These are phyloP conservation scores for Drosophila limbata DNA, from an alignment of 2,888 invertebrate species.

Conservation along the genomic window DNA sequence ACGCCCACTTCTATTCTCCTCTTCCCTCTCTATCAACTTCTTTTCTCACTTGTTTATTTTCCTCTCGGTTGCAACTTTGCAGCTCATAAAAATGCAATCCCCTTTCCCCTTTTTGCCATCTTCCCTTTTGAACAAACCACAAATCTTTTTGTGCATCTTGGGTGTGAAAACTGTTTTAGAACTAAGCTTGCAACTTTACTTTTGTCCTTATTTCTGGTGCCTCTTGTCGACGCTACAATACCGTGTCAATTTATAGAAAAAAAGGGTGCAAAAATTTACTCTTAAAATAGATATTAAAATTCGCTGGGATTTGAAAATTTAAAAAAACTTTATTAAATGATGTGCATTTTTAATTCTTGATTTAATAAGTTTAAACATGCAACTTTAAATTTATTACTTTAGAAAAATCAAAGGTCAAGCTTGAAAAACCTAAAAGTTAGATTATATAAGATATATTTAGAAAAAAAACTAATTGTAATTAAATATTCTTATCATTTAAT, in stretches of 20 bases:
- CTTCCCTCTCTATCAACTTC: conserved; percentile 9
- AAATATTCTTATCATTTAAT: too few relatives aligned
- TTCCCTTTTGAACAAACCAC: conserved; percentile 29
- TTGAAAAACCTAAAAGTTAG: too few relatives aligned
- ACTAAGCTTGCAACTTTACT: conserved; percentile 49
- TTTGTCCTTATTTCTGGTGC: conserved; percentile 34
- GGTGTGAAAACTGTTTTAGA: conserved; percentile 44
- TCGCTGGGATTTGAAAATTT: background rate
- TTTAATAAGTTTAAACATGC: too few relatives aligned
- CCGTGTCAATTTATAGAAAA: conserved; percentile 21
- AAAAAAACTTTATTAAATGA: too few relatives aligned
- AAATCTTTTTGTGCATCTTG: conserved; percentile 59
- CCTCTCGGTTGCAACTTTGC: conserved; percentile 42
- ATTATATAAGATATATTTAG: too few relatives aligned
- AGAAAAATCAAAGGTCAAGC: too few relatives aligned
- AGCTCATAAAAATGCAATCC: conserved; percentile 49
- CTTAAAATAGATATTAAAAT: background rate
- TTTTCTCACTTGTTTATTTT: conserved; percentile 46
- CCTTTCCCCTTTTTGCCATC: background rate
- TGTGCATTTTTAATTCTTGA: background rate
- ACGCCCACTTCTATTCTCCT: background rate
- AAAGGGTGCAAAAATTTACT: background rate
- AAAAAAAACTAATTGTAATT: too few relatives aligned
- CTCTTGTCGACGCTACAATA: conserved; percentile 28
- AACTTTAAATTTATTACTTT: too few relatives aligned